Evolutionary conservation across 2,888 invertebrate species (phyloP).

Genomic region (Drosophila imparisetae): DNA sequence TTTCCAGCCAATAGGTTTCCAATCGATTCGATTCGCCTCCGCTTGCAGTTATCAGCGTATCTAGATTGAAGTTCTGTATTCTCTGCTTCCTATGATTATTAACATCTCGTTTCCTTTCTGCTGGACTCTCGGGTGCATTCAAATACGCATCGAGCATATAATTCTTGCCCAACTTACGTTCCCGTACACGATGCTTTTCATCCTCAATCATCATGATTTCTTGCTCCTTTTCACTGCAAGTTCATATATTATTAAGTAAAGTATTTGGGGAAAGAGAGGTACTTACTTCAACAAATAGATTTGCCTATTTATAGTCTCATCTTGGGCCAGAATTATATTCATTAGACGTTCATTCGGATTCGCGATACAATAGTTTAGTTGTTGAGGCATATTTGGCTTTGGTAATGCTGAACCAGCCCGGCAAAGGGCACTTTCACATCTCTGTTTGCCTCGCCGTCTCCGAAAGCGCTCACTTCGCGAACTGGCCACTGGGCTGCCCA

Average conservation of each 20-base stretch:
- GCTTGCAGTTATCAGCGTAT: neutral
- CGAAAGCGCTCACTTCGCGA: constrained; percentile 83
- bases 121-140: constrained; percentile 85
- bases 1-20: constrained; percentile 90
- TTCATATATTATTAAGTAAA: neutral
- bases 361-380: constrained; percentile 37
- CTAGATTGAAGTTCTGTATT: neutral
- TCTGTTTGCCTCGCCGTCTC: constrained; percentile 72
- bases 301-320: constrained; percentile 86
- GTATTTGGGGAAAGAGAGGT: neutral
- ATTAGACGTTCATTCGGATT: constrained; percentile 85
- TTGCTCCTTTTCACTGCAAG: constrained; percentile 89
- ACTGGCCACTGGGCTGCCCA: constrained; percentile 84
- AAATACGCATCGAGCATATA: constrained; percentile 92
- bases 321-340: constrained; percentile 87
- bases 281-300: constrained; percentile 83
- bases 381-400: constrained; percentile 44
- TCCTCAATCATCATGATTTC: constrained; percentile 92
- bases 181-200: constrained; percentile 90
- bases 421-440: constrained; percentile 64
- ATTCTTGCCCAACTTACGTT: constrained; percentile 91
- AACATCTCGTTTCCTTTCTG: constrained; percentile 14
- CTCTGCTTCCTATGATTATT: constrained; percentile 14
- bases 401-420: constrained; percentile 45
- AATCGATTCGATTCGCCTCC: constrained; percentile 48